Evolutionary conservation across 2,888 invertebrate genomes (phyloP), one percentile per base, ranked within the genome.

Genomic region (Papilio demoleus): DNA sequence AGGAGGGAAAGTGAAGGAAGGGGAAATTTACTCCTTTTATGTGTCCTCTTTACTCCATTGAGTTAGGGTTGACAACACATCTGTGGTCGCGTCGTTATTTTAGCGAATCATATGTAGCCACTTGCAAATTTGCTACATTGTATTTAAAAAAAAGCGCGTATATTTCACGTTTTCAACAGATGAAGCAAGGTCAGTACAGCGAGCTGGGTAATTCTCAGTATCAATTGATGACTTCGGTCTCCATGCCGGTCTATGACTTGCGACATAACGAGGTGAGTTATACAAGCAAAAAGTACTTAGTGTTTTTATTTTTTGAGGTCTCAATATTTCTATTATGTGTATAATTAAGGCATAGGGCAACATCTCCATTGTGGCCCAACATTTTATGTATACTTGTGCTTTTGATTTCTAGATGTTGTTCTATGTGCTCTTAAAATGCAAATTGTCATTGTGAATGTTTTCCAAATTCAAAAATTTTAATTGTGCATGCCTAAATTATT

Each of bases 241-340:
- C 98, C 68, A 96, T 97, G 93, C 98, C 98, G 8, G 98, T 98
- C 42, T 98, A 97, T 85, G 97, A 98, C 91, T 94, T 95, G 76
- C 95, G 96, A 59, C 95, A 96, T 75, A 96, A 96, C 87, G 96
- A 96, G 94, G 97, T 97, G 94, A 94, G 96, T 80, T 74, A 66
- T 62, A 65, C 71, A 70, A 68, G 63, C 56, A 69, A 42, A 53
- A 56, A 47, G 47, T 47, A 47, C 63, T 65, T 61, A 66, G 59
- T 65, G 42, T 38, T 70, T 61, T 70, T 42, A 70, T 71, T 56
- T 58, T 66, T 67, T 62, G 36, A 68, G 56, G 70, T 72, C 59
- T 47, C 24, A 59, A 24, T 59, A 50, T 34, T 36, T 66, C 14
- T 58, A 31, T 56, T 47, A 27, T 59, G 19, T 24, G 50, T 65